Base-by-base conservation (phyloP, 2,797 vertebrate species). In the Scyliorhinus canicula region DNA sequence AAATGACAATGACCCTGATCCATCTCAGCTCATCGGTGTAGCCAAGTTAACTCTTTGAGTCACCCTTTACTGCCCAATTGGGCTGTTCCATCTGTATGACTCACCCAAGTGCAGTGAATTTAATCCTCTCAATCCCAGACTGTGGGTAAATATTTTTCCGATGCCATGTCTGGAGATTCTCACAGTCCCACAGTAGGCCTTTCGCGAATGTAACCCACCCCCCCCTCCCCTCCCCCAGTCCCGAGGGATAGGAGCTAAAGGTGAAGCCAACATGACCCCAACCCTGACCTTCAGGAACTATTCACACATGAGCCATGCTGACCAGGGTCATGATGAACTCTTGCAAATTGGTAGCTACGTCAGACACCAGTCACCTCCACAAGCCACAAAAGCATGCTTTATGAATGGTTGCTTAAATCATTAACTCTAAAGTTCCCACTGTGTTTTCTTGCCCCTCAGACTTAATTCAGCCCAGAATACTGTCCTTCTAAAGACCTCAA, bases 131-230 rank as follows among this genome's bases (percentile, higher is more conserved):
- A 19, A 3, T 94, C 16, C 47, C 65, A 71, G 93, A 55, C 67
- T 28, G 93, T 35, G 47, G 93, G 9, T 74, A 52, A 74, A 94
- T 47, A 94, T 74, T 94, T 60, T 74, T n/a, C 93, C 47, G 55
- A 7, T 94, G 28, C 1, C 1, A 50, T 28, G 60, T 47, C 93
- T 74, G 67, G 28, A 11, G 28, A 2, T 52, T 71, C 31, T 24
- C 40, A n/a, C 40, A 44, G 47, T 16, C 40, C 60, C 47, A 74
- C 31, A 24, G 93, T 35, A 0, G 19, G n/a, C 40, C 19, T 40
- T 8, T 24, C 24, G 4, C 35, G 24, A 74, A 74, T n/a, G 35
- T n/a, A n/a, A n/a, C n/a, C n/a, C 31, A 50, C 50, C 57, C 31
- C 14, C 50, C 65, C 65, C 16, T n/a, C n/a, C n/a, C n/a, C n/a